Evolutionary conservation across 2,888 invertebrate genomes (phyloP), one percentile per base, ranked within the genome.

Genomic region (Abrostola tripartita): DNA sequence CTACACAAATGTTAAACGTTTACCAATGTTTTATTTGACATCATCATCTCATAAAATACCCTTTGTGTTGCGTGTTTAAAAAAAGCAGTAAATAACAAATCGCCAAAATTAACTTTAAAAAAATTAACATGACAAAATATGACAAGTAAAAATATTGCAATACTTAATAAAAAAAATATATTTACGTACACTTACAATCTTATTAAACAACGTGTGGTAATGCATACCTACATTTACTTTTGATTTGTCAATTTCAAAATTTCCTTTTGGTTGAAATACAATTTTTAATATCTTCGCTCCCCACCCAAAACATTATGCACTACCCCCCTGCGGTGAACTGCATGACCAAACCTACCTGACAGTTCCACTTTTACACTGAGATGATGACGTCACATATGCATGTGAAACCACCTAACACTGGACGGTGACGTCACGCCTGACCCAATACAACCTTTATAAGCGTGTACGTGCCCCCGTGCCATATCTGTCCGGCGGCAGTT

Each of bases 401-500:
- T 9, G 9, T 11, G n/a, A 36, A 35, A 24, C 37, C 38, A 72
- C 54, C 47, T 12, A 35, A 52, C 58, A 52, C 12, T 50, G 52
- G 68, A 52, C 55, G 10, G 5, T 0, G 44, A 69, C 53, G 35
- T 52, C 53, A 50, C 56, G 5, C 7, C 40, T 7, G 10, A 10
- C 40, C 24, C 24, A 40, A 40, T 40, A 24, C 40, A 0, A 12
- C 9, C n/a, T n/a, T 14, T 11, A 14, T 37, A 40, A 42, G 24
- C 49, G 60, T 66, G 78, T 78, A 74, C 73, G 81, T 80, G 73
- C 68, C 65, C 52, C 57, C 74, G 79, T 79, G 71, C 81, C 81
- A 82, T 82, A 83, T 82, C 82, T 81, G 83, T 79, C 81, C 74
- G 81, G 73, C 79, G 81, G 79, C 85, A 82, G 83, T 85, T 83